Conservation (phyloP, 2,113 vertebrate genomes). For the Eulemur macaco region DNA sequence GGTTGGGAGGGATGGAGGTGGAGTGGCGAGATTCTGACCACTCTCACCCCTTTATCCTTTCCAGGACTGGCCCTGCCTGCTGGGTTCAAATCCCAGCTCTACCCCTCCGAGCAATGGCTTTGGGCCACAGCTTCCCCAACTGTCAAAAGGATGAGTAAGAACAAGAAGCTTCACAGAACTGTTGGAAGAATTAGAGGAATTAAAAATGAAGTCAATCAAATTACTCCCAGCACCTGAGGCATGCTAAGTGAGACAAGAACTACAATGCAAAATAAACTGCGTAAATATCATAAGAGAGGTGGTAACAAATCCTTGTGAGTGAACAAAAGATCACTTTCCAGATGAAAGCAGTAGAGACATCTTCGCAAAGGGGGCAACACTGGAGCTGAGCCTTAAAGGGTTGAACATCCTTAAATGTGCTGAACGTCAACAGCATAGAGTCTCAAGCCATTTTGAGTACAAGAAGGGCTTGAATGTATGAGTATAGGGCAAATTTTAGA, state of each 20-base stretch:
- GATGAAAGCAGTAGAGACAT: neutral
- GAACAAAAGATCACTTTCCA: neutral
- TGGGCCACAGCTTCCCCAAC: neutral
- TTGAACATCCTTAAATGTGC: no score
- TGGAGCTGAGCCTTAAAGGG: neutral
- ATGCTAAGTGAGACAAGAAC: neutral
- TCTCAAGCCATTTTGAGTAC: no score
- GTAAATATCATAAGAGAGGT: neutral
- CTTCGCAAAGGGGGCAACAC: neutral
- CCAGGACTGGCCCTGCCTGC: fast-evolving
- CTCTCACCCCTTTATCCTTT: neutral
- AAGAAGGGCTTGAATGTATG: neutral
- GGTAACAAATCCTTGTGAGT: neutral
- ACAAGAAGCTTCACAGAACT: neutral
- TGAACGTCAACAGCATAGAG: neutral
- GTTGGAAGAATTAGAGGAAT: neutral
- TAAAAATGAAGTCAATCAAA: neutral
- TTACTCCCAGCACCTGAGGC: neutral
- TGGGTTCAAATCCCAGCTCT: neutral
- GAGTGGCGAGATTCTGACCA: fast-evolving
- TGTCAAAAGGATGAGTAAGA: neutral
- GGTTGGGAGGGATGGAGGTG: fast-evolving
- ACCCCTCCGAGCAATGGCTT: neutral
- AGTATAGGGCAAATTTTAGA: neutral
- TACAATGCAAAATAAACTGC: neutral